Percentiles rank a stretch among this genome's conserved stretches.
phyloP scores from a whole-genome alignment of 2,113 vertebrate genomes.

The Clarias batrachus region DNA sequence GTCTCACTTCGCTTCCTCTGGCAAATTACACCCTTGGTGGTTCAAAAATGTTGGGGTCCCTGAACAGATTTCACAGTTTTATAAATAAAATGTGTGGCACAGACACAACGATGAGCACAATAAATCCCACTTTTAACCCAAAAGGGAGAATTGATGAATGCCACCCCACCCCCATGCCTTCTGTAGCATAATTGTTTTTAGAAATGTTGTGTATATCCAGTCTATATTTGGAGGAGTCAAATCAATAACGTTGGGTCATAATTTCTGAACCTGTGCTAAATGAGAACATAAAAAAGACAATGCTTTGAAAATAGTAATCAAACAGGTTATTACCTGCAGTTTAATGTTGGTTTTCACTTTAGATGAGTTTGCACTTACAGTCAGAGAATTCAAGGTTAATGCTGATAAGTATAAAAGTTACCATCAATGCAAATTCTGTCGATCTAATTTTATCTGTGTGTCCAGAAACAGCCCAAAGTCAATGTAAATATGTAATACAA shows the following conservation, averaged over 20 bases:
- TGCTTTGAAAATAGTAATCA: neutral
- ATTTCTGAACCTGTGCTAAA: neutral
- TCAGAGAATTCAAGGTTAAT: neutral
- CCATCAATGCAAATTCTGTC: neutral
- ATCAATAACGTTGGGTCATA: slow-evolving; percentile 3
- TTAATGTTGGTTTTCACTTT: neutral
- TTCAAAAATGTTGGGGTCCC: slow-evolving; percentile 77
- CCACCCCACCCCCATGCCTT: slow-evolving; percentile 79
- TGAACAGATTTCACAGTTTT: slow-evolving; percentile 81
- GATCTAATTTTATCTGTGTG: neutral
- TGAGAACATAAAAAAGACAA: neutral
- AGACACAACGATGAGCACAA: slow-evolving; percentile 78
- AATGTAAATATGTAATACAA: too few relatives aligned
- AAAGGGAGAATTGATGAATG: slow-evolving; percentile 73
- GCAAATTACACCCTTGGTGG: slow-evolving; percentile 78
- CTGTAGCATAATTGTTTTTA: slow-evolving; percentile 74
- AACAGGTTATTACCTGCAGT: neutral
- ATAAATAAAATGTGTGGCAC: slow-evolving; percentile 80
- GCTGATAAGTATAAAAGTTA: neutral
- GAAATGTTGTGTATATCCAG: slow-evolving; percentile 71
- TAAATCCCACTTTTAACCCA: slow-evolving; percentile 76
- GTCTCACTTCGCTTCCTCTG: slow-evolving; percentile 67
- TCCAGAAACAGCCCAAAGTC: neutral
- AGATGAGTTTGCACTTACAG: neutral
- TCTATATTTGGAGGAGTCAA: slow-evolving; percentile 59